Evolutionary conservation across 2,113 vertebrate species (phyloP).

Genomic region (Lophura nycthemera): DNA sequence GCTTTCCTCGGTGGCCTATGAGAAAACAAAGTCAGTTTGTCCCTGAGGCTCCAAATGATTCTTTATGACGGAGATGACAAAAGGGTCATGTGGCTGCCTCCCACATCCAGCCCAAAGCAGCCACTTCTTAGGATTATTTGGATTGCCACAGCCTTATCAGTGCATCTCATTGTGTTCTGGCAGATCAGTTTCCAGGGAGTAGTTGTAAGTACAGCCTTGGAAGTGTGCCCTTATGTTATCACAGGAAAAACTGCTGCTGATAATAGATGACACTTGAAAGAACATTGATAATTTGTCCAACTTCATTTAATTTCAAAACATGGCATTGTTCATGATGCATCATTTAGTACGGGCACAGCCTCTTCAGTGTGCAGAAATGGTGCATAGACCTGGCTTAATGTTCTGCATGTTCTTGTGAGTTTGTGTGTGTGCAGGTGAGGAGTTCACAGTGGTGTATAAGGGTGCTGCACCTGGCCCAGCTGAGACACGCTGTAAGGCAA

Average conservation of each 20-base stretch:
- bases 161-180: background rate
- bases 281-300: background rate
- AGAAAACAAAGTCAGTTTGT: background rate
- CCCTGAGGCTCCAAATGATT: background rate
- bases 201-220: background rate
- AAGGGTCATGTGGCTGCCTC: background rate
- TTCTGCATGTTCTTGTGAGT: accelerated
- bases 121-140: background rate
- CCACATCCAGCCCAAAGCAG: background rate
- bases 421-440: background rate
- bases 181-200: background rate
- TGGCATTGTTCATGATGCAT: background rate
- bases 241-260: background rate
- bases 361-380: background rate
- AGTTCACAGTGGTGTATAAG: background rate
- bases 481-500: background rate
- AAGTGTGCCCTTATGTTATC: background rate
- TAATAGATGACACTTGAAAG: background rate
- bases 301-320: background rate
- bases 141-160: background rate
- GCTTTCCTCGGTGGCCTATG: background rate
- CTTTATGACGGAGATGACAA: background rate
- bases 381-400: background rate
- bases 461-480: background rate
- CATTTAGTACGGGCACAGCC: background rate